Evolutionary conservation across 2,888 invertebrate species (phyloP).

Genomic region (Hylaea fasciaria): DNA sequence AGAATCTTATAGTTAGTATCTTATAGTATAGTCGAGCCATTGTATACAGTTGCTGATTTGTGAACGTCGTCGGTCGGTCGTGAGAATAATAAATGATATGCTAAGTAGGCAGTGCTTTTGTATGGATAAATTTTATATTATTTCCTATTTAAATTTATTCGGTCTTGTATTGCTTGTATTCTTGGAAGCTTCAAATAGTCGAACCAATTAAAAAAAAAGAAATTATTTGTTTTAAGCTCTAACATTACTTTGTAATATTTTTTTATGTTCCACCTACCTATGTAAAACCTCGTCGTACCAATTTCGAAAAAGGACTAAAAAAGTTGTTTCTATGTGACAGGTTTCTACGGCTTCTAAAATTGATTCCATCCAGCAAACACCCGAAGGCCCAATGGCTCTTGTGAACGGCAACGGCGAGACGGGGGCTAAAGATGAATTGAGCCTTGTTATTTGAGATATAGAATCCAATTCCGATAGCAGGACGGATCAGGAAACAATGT

Average conservation of each 20-base stretch:
- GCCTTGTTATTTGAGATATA: constrained; percentile 74
- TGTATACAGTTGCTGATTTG: constrained; percentile 67
- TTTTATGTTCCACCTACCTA: background rate
- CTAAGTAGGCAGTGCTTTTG: constrained; percentile 55
- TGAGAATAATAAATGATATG: constrained; percentile 70
- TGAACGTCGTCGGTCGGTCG: constrained; percentile 45
- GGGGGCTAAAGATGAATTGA: constrained; percentile 51
- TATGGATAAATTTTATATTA: constrained; percentile 49
- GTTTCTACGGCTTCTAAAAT: constrained; percentile 29
- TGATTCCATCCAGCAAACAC: constrained; percentile 32
- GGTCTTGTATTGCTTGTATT: constrained; percentile 16
- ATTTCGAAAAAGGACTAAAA: too few species aligned
- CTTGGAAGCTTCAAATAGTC: constrained; percentile 9
- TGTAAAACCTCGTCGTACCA: too few species aligned
- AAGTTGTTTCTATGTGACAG: constrained; percentile 17
- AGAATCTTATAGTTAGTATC: constrained; percentile 46
- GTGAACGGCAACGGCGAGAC: constrained; percentile 50
- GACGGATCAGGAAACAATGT: constrained; percentile 79
- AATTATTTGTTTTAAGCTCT: background rate
- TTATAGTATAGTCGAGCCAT: constrained; percentile 49
- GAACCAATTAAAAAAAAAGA: background rate
- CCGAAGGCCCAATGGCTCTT: constrained; percentile 53
- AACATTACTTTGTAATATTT: background rate
- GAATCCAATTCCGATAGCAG: constrained; percentile 59
- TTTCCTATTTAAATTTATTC: constrained; percentile 22